phyloP scores from a whole-genome alignment of 2,797 vertebrate species.

The Crossoptilon crossoptilon region DNA sequence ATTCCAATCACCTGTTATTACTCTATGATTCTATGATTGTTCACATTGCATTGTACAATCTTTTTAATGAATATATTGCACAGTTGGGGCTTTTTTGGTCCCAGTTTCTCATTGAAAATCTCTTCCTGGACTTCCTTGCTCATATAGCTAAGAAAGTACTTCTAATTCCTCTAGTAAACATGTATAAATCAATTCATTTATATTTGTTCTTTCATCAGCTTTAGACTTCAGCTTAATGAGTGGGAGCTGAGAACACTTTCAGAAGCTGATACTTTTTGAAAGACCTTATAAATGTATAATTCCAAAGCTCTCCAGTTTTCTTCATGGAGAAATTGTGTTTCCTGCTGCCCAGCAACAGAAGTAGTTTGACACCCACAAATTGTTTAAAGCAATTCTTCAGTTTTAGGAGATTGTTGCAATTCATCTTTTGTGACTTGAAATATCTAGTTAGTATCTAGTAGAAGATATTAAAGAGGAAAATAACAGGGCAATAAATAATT shows the following conservation, averaged over 20 bases:
- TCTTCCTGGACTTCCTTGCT: conserved; percentile 8
- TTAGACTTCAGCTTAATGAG: conserved; percentile 5
- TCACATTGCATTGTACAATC: neutral
- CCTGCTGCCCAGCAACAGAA: neutral
- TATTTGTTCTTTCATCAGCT: neutral
- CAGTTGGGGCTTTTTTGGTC: neutral
- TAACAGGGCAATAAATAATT: neutral
- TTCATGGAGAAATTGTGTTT: neutral
- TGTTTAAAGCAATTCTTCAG: conserved; percentile 15
- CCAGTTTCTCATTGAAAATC: neutral
- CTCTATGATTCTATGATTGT: too few species aligned
- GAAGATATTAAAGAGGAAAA: neutral
- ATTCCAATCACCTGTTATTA: neutral
- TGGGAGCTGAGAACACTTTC: neutral
- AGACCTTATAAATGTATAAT: neutral
- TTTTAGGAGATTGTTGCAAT: conserved; percentile 1
- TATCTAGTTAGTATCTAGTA: neutral
- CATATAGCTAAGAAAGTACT: neutral
- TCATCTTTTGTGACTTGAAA: neutral
- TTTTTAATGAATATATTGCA: neutral
- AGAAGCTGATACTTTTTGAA: neutral
- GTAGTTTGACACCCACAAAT: neutral
- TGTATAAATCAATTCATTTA: neutral
- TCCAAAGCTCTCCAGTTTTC: neutral
- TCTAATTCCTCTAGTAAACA: neutral